Evolutionary conservation across 2,797 vertebrate species (phyloP).

Genomic region (Halcyon chelicuti): DNA sequence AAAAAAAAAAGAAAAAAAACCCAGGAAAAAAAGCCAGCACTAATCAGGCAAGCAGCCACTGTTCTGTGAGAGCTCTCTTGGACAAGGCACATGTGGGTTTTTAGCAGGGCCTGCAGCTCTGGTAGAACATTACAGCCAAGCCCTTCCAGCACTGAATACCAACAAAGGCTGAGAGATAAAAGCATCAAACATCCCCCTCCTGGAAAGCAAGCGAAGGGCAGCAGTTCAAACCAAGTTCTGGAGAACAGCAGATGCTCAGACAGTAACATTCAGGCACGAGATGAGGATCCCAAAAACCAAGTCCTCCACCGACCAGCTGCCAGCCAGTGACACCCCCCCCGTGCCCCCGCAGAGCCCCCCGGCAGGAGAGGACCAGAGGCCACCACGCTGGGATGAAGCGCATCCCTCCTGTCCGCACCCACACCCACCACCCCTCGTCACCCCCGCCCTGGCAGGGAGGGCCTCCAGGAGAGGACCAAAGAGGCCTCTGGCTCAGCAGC

Average conservation of each 20-base stretch:
- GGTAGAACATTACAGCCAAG: constrained; percentile 48
- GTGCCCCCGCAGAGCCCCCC: background rate
- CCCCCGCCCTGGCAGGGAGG: background rate
- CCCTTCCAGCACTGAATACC: constrained; percentile 52
- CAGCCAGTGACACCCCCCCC: background rate
- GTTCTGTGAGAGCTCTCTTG: constrained; percentile 9
- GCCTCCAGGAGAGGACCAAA: background rate
- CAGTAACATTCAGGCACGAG: background rate
- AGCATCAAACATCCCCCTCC: constrained; percentile 58
- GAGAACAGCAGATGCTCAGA: constrained; percentile 50
- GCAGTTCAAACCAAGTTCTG: constrained; percentile 58
- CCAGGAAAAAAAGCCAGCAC: background rate
- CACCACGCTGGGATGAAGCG: fast-evolving
- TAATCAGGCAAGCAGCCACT: constrained; percentile 47
- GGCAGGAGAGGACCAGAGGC: background rate
- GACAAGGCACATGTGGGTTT: constrained; percentile 48
- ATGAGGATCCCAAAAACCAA: constrained; percentile 1
- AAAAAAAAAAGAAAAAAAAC: background rate
- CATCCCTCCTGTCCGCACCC: background rate
- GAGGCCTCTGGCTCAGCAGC: background rate
- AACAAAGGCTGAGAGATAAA: constrained; percentile 58
- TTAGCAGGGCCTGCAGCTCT: constrained; percentile 60
- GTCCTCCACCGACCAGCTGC: background rate
- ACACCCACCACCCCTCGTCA: background rate
- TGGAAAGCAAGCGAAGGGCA: constrained; percentile 49